Percentiles rank a stretch among this genome's conserved stretches.
Conservation (phyloP, 2,113 vertebrate species). For the Romanogobio albipinnatus region DNA sequence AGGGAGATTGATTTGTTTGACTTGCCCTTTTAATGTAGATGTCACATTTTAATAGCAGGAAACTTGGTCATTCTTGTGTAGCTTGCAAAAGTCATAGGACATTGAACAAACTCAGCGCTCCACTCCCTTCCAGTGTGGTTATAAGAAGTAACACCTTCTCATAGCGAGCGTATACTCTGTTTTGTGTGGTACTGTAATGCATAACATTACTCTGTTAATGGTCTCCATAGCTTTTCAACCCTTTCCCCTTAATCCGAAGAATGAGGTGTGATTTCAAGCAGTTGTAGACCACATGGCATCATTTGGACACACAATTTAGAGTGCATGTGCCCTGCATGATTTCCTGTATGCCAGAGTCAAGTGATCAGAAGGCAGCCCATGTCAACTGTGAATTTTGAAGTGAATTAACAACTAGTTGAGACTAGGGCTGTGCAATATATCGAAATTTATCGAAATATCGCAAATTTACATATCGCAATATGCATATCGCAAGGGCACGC, state of each 20-base stretch:
- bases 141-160: constrained; percentile 16
- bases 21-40: background rate
- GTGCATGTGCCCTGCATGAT: constrained; percentile 13
- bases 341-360: constrained; percentile 36
- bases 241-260: constrained; percentile 26
- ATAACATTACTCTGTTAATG: constrained; percentile 23
- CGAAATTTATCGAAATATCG: too few species aligned
- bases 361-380: background rate
- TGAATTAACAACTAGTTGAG: background rate
- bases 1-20: background rate
- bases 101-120: background rate
- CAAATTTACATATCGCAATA: too few species aligned
- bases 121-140: background rate
- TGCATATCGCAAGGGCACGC: too few species aligned
- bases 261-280: constrained; percentile 51
- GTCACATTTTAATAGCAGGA: background rate
- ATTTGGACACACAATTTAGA: constrained; percentile 28
- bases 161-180: background rate
- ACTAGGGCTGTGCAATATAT: too few species aligned
- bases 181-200: constrained; percentile 18
- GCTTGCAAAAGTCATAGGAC: constrained; percentile 2
- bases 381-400: constrained; percentile 30
- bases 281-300: constrained; percentile 47
- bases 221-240: constrained; percentile 34
- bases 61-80: background rate